Base-by-base conservation (phyloP, 2,113 vertebrate genomes). In the Plestiodon gilberti region DNA sequence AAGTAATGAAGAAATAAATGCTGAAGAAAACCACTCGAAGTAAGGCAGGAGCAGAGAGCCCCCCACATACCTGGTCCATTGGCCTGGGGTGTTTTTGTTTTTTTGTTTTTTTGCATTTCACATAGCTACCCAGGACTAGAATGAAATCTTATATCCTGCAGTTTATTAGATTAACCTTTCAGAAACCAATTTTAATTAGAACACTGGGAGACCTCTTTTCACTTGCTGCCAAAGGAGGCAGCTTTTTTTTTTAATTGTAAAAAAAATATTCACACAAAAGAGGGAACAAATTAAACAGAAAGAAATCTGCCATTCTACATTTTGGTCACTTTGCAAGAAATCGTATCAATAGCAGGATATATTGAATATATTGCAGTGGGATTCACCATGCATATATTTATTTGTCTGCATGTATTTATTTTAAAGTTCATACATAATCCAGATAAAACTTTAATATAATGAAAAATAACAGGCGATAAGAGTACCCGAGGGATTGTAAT, bases 381-480 rank as follows among this genome's bases (percentile, higher is more conserved):
- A 43, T 91, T 93, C 2, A 0, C 48, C 1, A 5, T 0, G 0
- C 84, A 28, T 77, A 80, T 92, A 90, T 83, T 87, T 89, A 88
- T 85, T 86, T 93, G 81, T 77, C 89, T 40, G 81, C 87, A 90
- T 90, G 85, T 94, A 23, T 55, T 6, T 38, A 22, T 25, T 22
- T 95, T 87, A 86, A 73, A 91, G 93, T 95, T 96, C 91, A 93
- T 94, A 94, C 93, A 82, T 73, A 94, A 94, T 92, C 90, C 91
- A 93, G 94, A 89, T 91, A 92, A 93, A 81, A 82, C 88, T 89
- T 94, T 93, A 90, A 52, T 94, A 95, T 95, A 95, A 96, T 96
- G 94, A 93, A 96, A 95, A 94, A 94, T 89, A 94, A 88, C 91
- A 95, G 93, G 88, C 93, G 93, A 94, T 96, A 95, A 95, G 96